phyloP scores from a whole-genome alignment of 2,797 vertebrate species.

The Trachurus trachurus region DNA sequence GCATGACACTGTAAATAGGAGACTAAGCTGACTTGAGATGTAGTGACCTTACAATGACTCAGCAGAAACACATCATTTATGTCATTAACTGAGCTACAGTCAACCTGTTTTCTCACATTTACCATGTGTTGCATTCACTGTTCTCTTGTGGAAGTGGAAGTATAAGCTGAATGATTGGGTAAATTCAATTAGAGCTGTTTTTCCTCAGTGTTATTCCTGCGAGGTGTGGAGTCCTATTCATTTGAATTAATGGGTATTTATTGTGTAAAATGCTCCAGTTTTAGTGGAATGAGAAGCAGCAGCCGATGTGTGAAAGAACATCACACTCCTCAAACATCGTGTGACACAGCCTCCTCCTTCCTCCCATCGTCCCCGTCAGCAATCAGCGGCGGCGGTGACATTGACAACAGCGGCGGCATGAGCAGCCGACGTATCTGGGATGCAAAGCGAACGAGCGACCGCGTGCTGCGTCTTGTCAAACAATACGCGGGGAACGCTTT shows the following conservation, averaged over 20 bases:
- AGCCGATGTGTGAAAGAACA: background rate
- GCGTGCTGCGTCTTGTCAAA: conserved; percentile 36
- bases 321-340: background rate
- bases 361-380: background rate
- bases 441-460: background rate
- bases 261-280: background rate
- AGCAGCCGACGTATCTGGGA: background rate
- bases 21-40: too few relatives aligned
- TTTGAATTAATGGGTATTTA: too few relatives aligned
- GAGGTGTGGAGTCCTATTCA: background rate
- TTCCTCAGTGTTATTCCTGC: background rate
- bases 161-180: background rate
- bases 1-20: too few relatives aligned
- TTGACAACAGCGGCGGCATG: background rate
- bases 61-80: too few relatives aligned
- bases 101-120: too few relatives aligned
- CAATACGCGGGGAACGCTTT: conserved; percentile 18
- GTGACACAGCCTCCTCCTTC: background rate
- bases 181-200: background rate
- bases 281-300: background rate
- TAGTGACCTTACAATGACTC: too few relatives aligned
- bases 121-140: too few relatives aligned
- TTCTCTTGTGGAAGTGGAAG: background rate
- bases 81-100: too few relatives aligned
- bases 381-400: background rate